Evolutionary conservation across 2,113 vertebrate genomes (phyloP).

Genomic region (cat (Felis catus)): DNA sequence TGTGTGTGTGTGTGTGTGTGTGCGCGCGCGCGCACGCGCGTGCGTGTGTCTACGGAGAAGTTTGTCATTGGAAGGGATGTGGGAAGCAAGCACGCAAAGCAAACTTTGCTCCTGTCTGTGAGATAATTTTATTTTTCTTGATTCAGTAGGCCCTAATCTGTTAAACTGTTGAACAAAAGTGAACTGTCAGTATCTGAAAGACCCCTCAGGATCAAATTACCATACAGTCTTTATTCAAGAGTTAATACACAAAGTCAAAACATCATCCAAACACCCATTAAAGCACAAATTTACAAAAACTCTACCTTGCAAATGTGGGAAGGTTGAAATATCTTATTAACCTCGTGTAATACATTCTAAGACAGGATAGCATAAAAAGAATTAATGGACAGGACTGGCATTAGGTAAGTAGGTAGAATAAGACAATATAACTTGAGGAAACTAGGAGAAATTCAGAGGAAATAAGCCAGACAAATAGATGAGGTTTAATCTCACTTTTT

Average conservation of each 20-base stretch:
- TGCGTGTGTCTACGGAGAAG: neutral
- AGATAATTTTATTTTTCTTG: neutral
- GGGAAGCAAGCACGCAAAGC: neutral
- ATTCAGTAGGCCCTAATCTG: neutral
- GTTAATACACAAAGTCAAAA: neutral
- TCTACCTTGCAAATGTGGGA: neutral
- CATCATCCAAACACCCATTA: neutral
- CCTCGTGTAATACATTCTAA: neutral
- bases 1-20: neutral
- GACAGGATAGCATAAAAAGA: neutral
- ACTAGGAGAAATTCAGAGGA: neutral
- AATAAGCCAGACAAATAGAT: neutral
- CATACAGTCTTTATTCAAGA: neutral
- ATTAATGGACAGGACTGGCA: neutral
- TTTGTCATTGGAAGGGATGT: neutral
- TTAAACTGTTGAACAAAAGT: neutral
- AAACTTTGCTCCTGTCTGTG: neutral
- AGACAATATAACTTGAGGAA: neutral
- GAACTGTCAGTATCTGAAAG: neutral
- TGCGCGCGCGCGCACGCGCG: accelerated
- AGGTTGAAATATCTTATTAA: neutral
- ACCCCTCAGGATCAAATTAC: neutral
- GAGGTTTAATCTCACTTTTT: neutral
- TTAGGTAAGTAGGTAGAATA: neutral
- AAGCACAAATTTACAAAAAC: neutral